A percentile compares a stretch with the other conserved stretches of the same genome.
Evolutionary conservation across 2,888 invertebrate species (phyloP).

Genomic region (Euspilapteryx auroguttella): DNA sequence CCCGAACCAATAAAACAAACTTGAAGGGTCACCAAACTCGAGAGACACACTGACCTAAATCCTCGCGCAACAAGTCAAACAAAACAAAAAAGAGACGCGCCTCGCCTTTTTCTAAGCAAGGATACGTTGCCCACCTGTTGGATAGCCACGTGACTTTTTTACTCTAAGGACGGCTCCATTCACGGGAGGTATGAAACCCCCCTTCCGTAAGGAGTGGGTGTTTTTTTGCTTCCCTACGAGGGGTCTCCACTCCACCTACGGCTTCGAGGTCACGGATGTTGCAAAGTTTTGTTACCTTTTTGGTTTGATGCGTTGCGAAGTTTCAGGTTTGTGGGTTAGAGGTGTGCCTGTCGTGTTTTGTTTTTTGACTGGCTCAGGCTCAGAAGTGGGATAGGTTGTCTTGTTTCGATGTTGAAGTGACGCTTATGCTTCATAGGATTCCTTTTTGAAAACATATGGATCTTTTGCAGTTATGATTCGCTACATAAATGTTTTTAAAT

Average conservation of each 20-base stretch:
- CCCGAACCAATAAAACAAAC: too few species aligned
- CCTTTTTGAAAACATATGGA: too few species aligned
- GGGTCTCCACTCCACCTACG: conserved; percentile 52
- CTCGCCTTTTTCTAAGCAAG: conserved; percentile 47
- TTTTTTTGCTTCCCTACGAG: conserved; percentile 55
- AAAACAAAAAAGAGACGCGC: conserved; percentile 7
- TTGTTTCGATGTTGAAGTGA: too few species aligned
- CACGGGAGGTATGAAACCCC: conserved; percentile 47
- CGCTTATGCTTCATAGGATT: too few species aligned
- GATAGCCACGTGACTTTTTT: conserved; percentile 58
- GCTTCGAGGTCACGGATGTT: conserved; percentile 58
- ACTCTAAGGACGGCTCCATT: conserved; percentile 59
- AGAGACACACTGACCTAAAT: too few species aligned
- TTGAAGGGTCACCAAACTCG: too few species aligned
- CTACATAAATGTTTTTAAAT: too few species aligned
- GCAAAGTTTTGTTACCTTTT: conserved; percentile 37
- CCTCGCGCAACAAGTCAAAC: too few species aligned
- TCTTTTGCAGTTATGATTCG: too few species aligned
- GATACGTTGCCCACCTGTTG: conserved; percentile 58
- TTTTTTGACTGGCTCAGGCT: too few species aligned
- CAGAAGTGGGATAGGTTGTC: too few species aligned
- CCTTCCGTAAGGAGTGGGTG: conserved; percentile 44
- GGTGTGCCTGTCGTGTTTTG: too few species aligned
- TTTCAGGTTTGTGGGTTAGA: conserved; percentile 14
- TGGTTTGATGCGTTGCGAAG: conserved; percentile 26